phyloP scores from a whole-genome alignment of 2,797 vertebrate genomes.

The Pteronotus mesoamericanus region DNA sequence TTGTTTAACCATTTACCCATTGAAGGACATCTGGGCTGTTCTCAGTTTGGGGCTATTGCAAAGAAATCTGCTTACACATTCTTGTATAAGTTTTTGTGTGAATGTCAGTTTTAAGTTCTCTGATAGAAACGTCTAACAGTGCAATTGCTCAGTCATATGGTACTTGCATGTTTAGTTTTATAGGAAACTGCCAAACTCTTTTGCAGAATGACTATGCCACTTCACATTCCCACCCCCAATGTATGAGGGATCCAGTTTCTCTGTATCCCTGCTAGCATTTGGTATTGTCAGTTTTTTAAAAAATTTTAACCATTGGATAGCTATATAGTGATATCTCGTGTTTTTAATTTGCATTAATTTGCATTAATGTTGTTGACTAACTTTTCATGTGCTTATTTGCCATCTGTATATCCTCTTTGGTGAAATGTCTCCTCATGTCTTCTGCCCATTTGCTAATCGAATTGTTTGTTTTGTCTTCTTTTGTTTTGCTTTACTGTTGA shows the following conservation, averaged over 20 bases:
- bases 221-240: not conserved
- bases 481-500: conserved; percentile 55
- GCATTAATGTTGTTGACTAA: conserved; percentile 59
- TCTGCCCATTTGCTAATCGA: conserved; percentile 50
- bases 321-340: conserved; percentile 32
- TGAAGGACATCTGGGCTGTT: conserved; percentile 1
- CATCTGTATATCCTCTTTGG: conserved; percentile 53
- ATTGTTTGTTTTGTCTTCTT: conserved; percentile 12
- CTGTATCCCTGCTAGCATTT: not conserved
- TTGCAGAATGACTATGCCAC: not conserved
- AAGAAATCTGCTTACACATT: conserved; percentile 41
- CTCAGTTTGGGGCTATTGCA: not conserved
- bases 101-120: conserved; percentile 24
- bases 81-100: not conserved
- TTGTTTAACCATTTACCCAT: not conserved
- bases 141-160: not conserved
- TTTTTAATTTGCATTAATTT: conserved; percentile 65
- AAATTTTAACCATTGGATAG: conserved; percentile 17
- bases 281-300: conserved; percentile 10
- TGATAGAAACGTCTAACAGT: not conserved
- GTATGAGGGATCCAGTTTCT: not conserved
- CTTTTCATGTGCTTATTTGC: conserved; percentile 63
- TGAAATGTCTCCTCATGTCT: conserved; percentile 50
- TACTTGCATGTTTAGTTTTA: conserved; percentile 4
- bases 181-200: conserved; percentile 13